phyloP scores from a whole-genome alignment of 1,140 invertebrate species.

The Leptinotarsa lineolata region DNA sequence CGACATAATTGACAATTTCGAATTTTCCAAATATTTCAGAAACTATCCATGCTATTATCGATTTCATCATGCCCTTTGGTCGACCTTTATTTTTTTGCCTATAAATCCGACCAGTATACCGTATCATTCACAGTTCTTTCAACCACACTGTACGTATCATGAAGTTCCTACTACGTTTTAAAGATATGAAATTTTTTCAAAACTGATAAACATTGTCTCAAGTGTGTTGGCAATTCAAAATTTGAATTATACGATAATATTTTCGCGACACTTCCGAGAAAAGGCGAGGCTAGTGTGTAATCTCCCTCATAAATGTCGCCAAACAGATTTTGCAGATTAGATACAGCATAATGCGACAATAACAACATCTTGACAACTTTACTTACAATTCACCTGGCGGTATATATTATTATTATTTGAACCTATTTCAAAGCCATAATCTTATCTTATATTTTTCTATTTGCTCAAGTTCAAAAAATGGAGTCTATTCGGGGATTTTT shows the following conservation, averaged over 20 bases:
- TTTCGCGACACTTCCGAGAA: neutral
- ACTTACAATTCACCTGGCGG: neutral
- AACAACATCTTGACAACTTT: constrained; percentile 4
- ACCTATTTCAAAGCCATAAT: neutral
- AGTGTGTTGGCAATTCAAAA: no score
- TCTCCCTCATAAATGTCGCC: neutral
- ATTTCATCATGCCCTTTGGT: no score
- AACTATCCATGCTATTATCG: no score
- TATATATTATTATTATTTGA: neutral
- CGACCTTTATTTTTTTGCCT: no score
- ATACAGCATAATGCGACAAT: neutral
- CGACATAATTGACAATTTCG: no score
- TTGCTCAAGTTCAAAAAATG: neutral
- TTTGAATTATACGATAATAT: neutral
- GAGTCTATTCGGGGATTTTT: neutral
- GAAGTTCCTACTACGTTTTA: no score
- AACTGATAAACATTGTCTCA: no score
- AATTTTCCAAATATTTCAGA: no score
- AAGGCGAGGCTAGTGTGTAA: neutral
- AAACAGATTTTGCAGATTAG: constrained; percentile 6
- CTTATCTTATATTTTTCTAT: neutral
- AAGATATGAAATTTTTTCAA: no score
- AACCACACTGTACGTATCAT: no score
- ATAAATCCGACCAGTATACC: no score
- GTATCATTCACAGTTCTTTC: no score